Conservation (phyloP, 2,113 vertebrate species). For the Canis aureus region DNA sequence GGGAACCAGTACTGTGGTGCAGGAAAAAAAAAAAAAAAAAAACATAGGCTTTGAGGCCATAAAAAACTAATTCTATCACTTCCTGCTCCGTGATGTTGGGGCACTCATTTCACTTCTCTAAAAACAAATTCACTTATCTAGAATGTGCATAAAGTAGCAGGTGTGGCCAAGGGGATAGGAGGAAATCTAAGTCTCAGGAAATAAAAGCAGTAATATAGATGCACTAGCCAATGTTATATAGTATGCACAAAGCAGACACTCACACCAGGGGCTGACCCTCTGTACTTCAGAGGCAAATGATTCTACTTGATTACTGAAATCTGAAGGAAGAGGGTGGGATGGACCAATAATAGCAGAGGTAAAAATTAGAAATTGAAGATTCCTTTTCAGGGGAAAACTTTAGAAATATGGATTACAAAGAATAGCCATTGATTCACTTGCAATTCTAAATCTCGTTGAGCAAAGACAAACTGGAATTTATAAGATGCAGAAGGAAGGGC, state of each 20-base stretch:
- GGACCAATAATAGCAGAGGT: background rate
- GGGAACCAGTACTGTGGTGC: background rate
- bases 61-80: background rate
- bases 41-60: background rate
- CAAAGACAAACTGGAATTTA: background rate
- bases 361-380: slow-evolving; percentile 23
- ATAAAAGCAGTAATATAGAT: slow-evolving; percentile 21
- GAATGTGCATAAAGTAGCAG: background rate
- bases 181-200: background rate
- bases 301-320: background rate
- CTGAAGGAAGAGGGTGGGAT: background rate
- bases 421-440: background rate
- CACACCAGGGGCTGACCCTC: background rate
- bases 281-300: background rate
- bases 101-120: background rate
- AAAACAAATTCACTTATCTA: background rate
- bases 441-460: background rate
- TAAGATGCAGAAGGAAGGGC: background rate
- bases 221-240: background rate
- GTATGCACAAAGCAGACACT: background rate
- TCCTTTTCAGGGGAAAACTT: background rate
- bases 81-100: background rate
- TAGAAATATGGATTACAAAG: background rate
- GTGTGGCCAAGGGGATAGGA: background rate
- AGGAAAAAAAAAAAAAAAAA: background rate